Evolutionary conservation across 2,113 vertebrate genomes (phyloP).

Genomic region (Phrynosoma platyrhinos): DNA sequence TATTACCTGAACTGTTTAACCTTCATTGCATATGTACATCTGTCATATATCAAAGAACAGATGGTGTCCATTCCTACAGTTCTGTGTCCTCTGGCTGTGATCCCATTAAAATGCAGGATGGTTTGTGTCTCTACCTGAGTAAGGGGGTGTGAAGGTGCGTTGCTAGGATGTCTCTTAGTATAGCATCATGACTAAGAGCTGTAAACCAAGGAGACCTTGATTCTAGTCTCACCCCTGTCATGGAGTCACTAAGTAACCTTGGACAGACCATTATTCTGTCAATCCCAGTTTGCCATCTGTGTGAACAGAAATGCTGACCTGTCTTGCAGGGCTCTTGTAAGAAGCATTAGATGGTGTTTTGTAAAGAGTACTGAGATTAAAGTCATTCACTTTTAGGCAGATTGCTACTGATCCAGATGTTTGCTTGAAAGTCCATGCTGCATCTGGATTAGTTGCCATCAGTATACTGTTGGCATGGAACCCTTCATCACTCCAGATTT

Average conservation of each 20-base stretch:
- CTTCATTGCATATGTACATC: constrained; percentile 23
- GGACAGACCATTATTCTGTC: background rate
- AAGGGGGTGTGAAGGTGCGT: background rate
- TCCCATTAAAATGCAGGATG: background rate
- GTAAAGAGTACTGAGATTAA: background rate
- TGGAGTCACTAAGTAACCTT: background rate
- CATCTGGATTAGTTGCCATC: background rate
- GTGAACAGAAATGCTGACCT: background rate
- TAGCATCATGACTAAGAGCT: background rate
- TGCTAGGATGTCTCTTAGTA: background rate
- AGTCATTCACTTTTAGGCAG: background rate
- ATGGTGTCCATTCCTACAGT: constrained; percentile 11
- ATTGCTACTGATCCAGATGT: too few species aligned
- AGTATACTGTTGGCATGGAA: background rate
- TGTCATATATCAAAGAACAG: constrained; percentile 24
- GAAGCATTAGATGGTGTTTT: background rate
- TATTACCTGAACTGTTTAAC: constrained; percentile 26
- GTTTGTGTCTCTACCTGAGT: background rate
- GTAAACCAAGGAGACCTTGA: background rate
- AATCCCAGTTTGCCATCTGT: background rate
- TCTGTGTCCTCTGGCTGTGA: background rate
- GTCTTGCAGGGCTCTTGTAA: background rate
- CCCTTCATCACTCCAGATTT: background rate
- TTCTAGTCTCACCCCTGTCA: background rate
- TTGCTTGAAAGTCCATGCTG: background rate